These are phyloP conservation scores for Platycercus adscitus DNA, from an alignment of 2,113 vertebrate species.

Conservation along the genomic window DNA sequence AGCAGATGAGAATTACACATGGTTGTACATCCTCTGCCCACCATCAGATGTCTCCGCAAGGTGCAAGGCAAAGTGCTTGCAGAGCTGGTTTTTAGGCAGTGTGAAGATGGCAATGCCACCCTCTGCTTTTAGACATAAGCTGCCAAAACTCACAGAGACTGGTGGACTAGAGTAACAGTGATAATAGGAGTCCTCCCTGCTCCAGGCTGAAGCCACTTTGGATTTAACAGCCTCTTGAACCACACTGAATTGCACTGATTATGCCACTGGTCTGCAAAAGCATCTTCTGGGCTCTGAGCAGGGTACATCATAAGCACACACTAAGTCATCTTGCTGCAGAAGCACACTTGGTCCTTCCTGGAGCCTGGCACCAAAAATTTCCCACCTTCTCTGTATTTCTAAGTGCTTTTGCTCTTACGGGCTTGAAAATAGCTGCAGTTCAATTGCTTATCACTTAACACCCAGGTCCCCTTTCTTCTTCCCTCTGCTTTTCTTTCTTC, in stretches of 20 bases:
- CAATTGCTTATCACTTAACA: background rate
- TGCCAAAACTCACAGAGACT: rapidly evolving
- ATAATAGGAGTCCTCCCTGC: background rate
- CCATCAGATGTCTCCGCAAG: background rate
- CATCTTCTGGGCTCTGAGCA: rapidly evolving
- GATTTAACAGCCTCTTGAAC: background rate
- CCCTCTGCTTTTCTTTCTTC: background rate
- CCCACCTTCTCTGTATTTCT: background rate
- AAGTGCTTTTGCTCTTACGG: background rate
- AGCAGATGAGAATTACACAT: slow-evolving; percentile 24
- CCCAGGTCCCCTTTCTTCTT: background rate
- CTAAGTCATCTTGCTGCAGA: rapidly evolving
- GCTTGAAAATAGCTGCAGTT: background rate
- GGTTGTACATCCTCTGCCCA: slow-evolving; percentile 19
- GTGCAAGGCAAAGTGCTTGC: background rate
- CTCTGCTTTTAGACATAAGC: background rate
- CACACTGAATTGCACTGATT: rapidly evolving
- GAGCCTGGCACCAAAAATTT: background rate
- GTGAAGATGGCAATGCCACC: rapidly evolving
- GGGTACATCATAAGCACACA: rapidly evolving
- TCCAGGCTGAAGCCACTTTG: background rate
- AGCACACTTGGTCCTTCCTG: background rate
- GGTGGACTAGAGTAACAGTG: rapidly evolving
- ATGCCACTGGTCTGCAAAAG: background rate
- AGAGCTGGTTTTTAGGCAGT: rapidly evolving